phyloP scores from a whole-genome alignment of 2,888 invertebrate species.

The Mylabris sibirica region DNA sequence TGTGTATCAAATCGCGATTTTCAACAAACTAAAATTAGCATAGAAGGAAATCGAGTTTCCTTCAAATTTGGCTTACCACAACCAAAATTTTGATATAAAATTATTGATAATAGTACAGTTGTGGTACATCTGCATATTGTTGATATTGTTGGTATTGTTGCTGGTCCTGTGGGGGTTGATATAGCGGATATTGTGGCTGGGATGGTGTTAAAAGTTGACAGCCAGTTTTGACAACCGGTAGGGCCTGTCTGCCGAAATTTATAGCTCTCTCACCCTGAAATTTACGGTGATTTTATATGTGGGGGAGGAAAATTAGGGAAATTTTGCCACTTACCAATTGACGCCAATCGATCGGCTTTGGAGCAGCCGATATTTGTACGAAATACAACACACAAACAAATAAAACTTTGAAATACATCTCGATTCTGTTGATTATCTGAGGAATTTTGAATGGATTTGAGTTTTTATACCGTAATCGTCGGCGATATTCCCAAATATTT shows the following conservation, averaged over 20 bases:
- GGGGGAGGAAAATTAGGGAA: background rate
- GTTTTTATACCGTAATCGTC: background rate
- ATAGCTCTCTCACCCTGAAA: slow-evolving; percentile 33
- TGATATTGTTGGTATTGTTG: background rate
- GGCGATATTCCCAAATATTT: too few relatives aligned
- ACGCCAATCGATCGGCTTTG: slow-evolving; percentile 17
- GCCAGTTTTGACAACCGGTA: slow-evolving; percentile 31
- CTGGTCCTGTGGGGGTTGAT: slow-evolving; percentile 2
- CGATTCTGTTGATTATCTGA: background rate
- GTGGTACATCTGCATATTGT: background rate
- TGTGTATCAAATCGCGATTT: background rate
- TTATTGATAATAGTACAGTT: background rate
- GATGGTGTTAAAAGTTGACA: slow-evolving; percentile 30
- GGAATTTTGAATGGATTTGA: background rate
- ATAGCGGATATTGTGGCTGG: slow-evolving; percentile 20
- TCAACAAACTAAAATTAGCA: background rate
- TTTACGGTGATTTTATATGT: background rate
- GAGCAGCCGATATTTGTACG: background rate
- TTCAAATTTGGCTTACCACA: slow-evolving; percentile 23
- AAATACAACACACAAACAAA: background rate
- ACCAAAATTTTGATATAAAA: background rate
- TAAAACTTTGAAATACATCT: slow-evolving; percentile 17
- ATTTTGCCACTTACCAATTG: slow-evolving; percentile 25
- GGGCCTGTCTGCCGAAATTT: slow-evolving; percentile 33
- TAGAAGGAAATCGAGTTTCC: slow-evolving; percentile 24